Evolutionary conservation across 2,113 vertebrate genomes (phyloP), one percentile per base, ranked within the genome.

Genomic region (Psittacus erithacus): DNA sequence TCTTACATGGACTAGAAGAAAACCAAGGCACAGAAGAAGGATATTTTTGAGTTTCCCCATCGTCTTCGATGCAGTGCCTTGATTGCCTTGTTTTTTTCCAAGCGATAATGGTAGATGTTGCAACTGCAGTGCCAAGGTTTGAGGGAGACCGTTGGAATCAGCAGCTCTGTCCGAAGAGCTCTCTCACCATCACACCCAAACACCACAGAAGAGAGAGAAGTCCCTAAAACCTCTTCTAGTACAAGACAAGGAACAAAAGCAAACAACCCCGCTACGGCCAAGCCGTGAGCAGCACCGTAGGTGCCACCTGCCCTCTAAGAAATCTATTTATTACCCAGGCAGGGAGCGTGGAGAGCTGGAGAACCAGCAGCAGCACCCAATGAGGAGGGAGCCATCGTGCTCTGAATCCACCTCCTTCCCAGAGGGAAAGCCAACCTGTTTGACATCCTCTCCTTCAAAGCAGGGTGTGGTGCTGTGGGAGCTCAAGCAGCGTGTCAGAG

Each of bases 41-140:
- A 59, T 52, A 13, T 9, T 84, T 85, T 67, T 46, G 74, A 96
- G 70, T 83, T 91, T 96, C 47, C 81, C 68, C 97, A 97, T 97
- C 28, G 17, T 90, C 49, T 86, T 91, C 76, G 82, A 1, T 4
- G 33, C 46, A 44, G 50, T 46, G 59, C 57, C 46, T 88, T 71
- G 65, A 22, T 24, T 53, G 60, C n/a, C 38, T 19, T 63, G 38
- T 0, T 68, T 77, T 89, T 71, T 59, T 10, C 8, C 39, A 52
- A 18, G 31, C 0, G 2, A 9, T 13, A 39, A 44, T 0, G 1
- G 24, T 6, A 79, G 67, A 27, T 38, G 68, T 79, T 65, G 52
- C 65, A 95, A 60, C 27, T 35, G 53, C 49, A 59, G 38, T 5
- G 17, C 31, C 47, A 63, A 29, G 9, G 27, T 68, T 81, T 74